Evolutionary conservation across 1,140 invertebrate genomes (phyloP).

Genomic region (Diachasma alloeum): DNA sequence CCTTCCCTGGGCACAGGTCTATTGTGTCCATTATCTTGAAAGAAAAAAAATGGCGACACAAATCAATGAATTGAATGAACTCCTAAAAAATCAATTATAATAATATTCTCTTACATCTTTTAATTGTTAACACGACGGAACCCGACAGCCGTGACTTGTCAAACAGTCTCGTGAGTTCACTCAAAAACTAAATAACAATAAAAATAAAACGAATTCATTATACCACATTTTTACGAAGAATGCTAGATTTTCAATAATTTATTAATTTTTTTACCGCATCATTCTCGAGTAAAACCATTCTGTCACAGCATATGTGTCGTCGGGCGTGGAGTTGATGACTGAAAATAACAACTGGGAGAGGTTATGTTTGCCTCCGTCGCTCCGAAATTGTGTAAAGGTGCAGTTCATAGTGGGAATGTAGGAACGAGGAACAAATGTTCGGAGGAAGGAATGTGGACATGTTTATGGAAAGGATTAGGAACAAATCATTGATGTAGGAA

Average conservation of each 20-base stretch:
- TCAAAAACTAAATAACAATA: slow-evolving; percentile 72
- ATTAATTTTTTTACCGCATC: slow-evolving; percentile 66
- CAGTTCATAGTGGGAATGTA: too few relatives aligned
- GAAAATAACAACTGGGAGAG: not conserved
- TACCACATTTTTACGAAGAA: not conserved
- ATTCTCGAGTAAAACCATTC: slow-evolving; percentile 74
- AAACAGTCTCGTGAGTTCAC: slow-evolving; percentile 73
- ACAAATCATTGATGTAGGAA: too few relatives aligned
- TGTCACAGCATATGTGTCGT: slow-evolving; percentile 52
- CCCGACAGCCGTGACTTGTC: slow-evolving; percentile 71
- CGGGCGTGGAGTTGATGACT: not conserved
- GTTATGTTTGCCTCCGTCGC: not conserved
- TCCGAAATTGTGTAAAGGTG: too few relatives aligned
- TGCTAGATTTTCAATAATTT: too few relatives aligned
- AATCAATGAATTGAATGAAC: slow-evolving; percentile 1
- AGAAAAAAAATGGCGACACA: slow-evolving; percentile 31
- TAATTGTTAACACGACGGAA: slow-evolving; percentile 74
- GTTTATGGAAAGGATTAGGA: too few relatives aligned
- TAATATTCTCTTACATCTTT: slow-evolving; percentile 70
- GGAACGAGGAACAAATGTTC: too few relatives aligned
- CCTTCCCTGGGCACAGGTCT: slow-evolving; percentile 73
- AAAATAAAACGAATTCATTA: slow-evolving; percentile 18
- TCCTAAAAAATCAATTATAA: not conserved
- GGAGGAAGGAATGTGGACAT: too few relatives aligned
- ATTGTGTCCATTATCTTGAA: slow-evolving; percentile 77